phyloP scores from a whole-genome alignment of 53 echinoderm and acorn worm species.

The Echinarachnius parma region DNA sequence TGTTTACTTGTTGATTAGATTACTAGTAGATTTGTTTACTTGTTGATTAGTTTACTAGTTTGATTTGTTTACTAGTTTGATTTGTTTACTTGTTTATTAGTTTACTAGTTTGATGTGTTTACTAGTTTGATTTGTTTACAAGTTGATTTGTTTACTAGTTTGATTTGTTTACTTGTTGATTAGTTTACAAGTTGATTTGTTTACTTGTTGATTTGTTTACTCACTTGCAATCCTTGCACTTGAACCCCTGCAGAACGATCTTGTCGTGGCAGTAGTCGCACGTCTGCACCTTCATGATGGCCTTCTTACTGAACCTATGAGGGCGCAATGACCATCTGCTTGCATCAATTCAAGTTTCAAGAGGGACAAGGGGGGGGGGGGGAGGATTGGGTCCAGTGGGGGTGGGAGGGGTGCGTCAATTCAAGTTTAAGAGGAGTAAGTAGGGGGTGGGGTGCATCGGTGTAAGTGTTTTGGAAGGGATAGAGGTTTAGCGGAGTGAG shows the following conservation, averaged over 20 bases:
- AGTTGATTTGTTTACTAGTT: too few species aligned
- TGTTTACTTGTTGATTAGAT: too few species aligned
- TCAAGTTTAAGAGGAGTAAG: too few species aligned
- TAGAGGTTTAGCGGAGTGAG: not conserved
- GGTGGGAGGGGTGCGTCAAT: not conserved
- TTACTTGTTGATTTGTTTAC: constrained; percentile 34
- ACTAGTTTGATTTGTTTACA: too few species aligned
- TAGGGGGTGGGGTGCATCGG: too few species aligned
- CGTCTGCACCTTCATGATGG: constrained; percentile 58
- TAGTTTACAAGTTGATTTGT: too few species aligned
- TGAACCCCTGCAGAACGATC: constrained; percentile 76
- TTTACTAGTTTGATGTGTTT: too few species aligned
- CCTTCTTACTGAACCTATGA: constrained; percentile 83
- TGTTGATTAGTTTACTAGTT: too few species aligned
- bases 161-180: too few species aligned
- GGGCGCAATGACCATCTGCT: constrained; percentile 49
- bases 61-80: too few species aligned
- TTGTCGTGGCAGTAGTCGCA: constrained; percentile 93
- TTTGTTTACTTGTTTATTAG: too few species aligned
- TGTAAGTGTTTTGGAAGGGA: not conserved
- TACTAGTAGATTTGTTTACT: too few species aligned
- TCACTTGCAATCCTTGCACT: constrained; percentile 98
- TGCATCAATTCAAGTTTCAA: constrained; percentile 7
- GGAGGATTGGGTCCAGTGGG: not conserved
- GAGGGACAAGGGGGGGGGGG: not conserved